Conservation (phyloP, 2,113 vertebrate genomes). For the Gracilinanus agilis region DNA sequence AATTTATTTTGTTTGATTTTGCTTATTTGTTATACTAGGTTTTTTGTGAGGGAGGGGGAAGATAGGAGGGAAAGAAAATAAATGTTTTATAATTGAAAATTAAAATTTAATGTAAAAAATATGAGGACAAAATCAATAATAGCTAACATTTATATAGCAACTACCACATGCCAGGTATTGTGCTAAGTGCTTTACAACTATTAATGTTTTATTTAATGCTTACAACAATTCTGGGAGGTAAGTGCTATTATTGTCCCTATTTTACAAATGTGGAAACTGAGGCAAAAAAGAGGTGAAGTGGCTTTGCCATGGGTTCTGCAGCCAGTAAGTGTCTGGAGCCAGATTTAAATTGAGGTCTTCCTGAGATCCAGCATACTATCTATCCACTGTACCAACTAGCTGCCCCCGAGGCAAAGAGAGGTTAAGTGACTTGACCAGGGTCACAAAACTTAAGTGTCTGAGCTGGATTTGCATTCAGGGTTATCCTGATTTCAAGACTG, state of each 20-base stretch:
- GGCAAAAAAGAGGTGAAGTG: not conserved
- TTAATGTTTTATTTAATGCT: not conserved
- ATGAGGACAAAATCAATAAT: not conserved
- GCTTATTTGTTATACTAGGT: not conserved
- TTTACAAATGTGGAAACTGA: not conserved
- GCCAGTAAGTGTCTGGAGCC: no score
- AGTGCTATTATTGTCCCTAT: not conserved
- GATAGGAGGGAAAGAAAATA: not conserved
- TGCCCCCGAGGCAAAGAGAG: not conserved
- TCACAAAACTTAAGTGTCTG: not conserved
- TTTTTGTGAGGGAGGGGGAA: not conserved
- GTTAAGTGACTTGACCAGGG: not conserved
- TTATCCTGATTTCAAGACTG: not conserved
- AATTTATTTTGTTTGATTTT: not conserved
- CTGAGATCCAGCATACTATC: no score
- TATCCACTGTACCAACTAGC: not conserved
- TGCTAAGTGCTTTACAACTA: not conserved
- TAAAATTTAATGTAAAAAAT: not conserved
- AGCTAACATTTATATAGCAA: not conserved
- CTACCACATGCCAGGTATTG: not conserved
- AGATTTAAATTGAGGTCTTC: not conserved
- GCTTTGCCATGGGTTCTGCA: no score
- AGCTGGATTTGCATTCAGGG: not conserved
- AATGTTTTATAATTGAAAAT: not conserved
- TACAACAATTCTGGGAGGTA: not conserved